phyloP scores from a whole-genome alignment of 1,140 invertebrate genomes.

The Homalodisca vitripennis region DNA sequence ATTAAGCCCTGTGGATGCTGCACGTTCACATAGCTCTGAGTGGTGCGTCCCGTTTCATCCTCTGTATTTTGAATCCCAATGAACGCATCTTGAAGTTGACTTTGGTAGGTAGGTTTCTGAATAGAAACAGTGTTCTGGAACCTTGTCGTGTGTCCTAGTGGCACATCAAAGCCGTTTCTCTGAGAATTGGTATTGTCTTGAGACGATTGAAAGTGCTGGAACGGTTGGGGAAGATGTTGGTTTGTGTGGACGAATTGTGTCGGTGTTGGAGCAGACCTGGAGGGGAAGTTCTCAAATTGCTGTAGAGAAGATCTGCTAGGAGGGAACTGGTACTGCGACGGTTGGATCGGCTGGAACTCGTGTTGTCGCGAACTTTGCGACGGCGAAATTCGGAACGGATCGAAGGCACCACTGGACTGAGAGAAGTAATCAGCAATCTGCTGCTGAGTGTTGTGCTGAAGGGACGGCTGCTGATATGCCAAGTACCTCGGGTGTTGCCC shows the following conservation, averaged over 20 bases:
- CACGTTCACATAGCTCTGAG: slow-evolving; percentile 32
- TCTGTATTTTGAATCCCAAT: slow-evolving; percentile 22
- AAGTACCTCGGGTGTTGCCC: slow-evolving; percentile 34
- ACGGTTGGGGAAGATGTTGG: slow-evolving; percentile 40
- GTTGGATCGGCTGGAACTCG: slow-evolving; percentile 28
- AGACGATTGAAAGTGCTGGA: slow-evolving; percentile 33
- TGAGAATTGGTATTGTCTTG: slow-evolving; percentile 12
- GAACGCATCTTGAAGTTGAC: slow-evolving; percentile 30
- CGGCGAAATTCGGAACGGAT: slow-evolving; percentile 31
- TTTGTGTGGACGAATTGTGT: slow-evolving; percentile 37
- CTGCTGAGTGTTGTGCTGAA: slow-evolving; percentile 23
- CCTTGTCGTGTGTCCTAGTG: not conserved
- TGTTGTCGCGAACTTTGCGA: slow-evolving; percentile 18
- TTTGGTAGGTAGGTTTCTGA: slow-evolving; percentile 31
- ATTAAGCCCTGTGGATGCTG: slow-evolving; percentile 35
- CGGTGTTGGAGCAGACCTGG: not conserved
- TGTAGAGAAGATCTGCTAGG: slow-evolving; percentile 4
- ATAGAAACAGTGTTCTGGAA: slow-evolving; percentile 19
- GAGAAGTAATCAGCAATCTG: slow-evolving; percentile 36
- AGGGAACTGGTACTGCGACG: slow-evolving; percentile 22
- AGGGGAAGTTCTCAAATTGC: slow-evolving; percentile 13
- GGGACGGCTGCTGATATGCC: slow-evolving; percentile 33
- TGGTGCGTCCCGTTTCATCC: slow-evolving; percentile 31
- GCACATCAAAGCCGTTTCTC: slow-evolving; percentile 16
- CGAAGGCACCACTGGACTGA: slow-evolving; percentile 30